Evolutionary conservation across 2,888 invertebrate genomes (phyloP), one percentile per base, ranked within the genome.

Genomic region (Dicranocentrus wangi): DNA sequence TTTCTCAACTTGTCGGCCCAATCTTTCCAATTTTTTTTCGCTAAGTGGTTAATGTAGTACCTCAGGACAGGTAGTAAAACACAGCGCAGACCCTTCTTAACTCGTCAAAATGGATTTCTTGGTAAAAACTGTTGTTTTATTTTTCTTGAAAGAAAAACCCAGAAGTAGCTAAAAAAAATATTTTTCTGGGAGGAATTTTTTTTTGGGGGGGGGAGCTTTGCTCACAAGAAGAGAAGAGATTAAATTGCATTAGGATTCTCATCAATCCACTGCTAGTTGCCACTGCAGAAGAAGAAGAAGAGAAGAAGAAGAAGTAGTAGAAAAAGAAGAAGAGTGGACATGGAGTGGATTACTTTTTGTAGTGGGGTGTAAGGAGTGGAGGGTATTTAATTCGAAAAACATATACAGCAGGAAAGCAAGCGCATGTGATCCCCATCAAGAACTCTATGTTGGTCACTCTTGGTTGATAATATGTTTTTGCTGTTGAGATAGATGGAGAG

Each of bases 371-470:
- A n/a, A n/a, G n/a, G n/a, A n/a, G n/a, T n/a, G 32, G 32, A 32
- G 17, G 15, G 55, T 28, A 61, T 32, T 32, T 32, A 61, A 61
- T 28, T 32, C 32, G 61, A 61, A 61, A 61, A 61, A 17, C 19
- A 32, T 28, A 19, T n/a, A n/a, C n/a, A n/a, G n/a, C n/a, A n/a
- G n/a, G n/a, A n/a, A 8, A 61, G 19, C 19, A 32, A 61, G 32
- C 13, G 39, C 28, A 32, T 58, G 32, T 32, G 21, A 55, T 55
- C 17, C 17, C 5, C 61, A 7, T 61, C 61, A 28, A 61, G 32
- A 7, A 7, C 32, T 32, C 32, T n/a, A n/a, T 39, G 8, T 55
- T 19, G 70, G 70, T 70, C 70, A 70, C 43, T 70, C 42, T 7
- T 32, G 15, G 27, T 39, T 1, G 21, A 27, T 66, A 13, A 1